Evolutionary conservation across 2,797 vertebrate genomes (phyloP).

Genomic region (Pelodytes ibericus): DNA sequence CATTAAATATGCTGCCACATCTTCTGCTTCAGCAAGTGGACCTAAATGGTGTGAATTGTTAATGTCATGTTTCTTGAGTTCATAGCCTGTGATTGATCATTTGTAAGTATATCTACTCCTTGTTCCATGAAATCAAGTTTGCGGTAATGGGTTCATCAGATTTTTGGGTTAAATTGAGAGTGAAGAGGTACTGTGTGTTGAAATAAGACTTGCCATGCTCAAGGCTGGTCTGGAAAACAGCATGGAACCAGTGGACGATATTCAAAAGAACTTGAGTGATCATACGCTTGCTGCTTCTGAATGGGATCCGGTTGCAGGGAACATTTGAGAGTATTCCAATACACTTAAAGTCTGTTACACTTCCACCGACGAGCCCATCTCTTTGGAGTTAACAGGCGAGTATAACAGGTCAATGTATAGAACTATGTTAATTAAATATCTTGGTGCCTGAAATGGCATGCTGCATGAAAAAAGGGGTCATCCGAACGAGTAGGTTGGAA

Average conservation of each 20-base stretch:
- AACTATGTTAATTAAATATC: conserved; percentile 70
- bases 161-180: conserved; percentile 97
- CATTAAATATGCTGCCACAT: conserved; percentile 92
- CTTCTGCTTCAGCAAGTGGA: conserved; percentile 94
- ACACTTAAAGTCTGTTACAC: conserved; percentile 83
- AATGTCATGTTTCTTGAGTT: conserved; percentile 93
- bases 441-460: conserved; percentile 59
- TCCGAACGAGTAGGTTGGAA: neutral
- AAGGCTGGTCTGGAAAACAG: conserved; percentile 86
- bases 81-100: conserved; percentile 95
- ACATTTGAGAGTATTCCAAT: conserved; percentile 87
- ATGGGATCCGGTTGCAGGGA: conserved; percentile 87
- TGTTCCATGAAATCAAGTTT: conserved; percentile 96
- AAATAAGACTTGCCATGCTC: conserved; percentile 86
- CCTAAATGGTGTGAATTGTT: conserved; percentile 97
- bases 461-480: neutral
- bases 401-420: conserved; percentile 69
- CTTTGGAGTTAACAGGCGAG: conserved; percentile 61
- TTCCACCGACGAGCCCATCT: conserved; percentile 69
- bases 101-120: conserved; percentile 97
- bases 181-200: conserved; percentile 90
- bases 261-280: conserved; percentile 91
- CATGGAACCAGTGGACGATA: conserved; percentile 90
- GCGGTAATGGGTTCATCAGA: conserved; percentile 92
- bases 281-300: conserved; percentile 92